Evolutionary conservation across 2,888 invertebrate genomes (phyloP).

Genomic region (Masnerella sp.): DNA sequence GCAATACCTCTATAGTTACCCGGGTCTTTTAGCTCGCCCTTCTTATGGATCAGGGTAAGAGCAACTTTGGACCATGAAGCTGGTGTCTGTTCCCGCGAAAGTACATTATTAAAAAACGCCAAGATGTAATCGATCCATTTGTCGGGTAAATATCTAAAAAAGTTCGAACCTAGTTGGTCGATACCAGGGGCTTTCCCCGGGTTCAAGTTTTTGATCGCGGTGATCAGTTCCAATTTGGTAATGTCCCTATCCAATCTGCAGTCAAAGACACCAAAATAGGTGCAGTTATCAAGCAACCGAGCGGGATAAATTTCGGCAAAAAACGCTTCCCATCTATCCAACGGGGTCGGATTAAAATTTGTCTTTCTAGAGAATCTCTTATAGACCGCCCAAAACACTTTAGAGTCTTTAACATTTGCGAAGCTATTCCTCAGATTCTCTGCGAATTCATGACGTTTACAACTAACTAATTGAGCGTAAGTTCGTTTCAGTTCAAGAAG

Average conservation of each 20-base stretch:
- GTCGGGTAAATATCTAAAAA: conserved; percentile 28
- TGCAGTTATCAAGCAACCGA: not conserved
- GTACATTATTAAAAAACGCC: conserved; percentile 31
- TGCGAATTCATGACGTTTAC: not conserved
- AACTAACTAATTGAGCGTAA: not conserved
- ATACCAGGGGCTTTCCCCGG: conserved; percentile 42
- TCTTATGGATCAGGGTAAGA: conserved; percentile 13
- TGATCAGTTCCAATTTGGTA: not conserved
- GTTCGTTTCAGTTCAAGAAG: not conserved
- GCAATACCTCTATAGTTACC: conserved; percentile 19
- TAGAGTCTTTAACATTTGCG: not conserved
- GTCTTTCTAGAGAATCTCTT: not conserved
- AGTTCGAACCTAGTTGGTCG: conserved; percentile 32
- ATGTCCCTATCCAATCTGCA: not conserved
- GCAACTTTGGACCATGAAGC: conserved; percentile 20
- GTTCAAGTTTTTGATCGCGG: conserved; percentile 5
- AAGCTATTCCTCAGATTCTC: not conserved
- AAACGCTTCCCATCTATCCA: conserved; percentile 3
- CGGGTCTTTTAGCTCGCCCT: conserved; percentile 10
- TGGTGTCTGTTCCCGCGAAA: conserved; percentile 17
- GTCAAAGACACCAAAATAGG: conserved; percentile 1
- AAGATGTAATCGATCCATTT: conserved; percentile 25
- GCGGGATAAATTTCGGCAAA: conserved; percentile 2
- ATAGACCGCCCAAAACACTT: not conserved
- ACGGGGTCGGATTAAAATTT: not conserved